Base-by-base conservation (phyloP, 2,888 invertebrate species). In the Mimachlamys varia region DNA sequence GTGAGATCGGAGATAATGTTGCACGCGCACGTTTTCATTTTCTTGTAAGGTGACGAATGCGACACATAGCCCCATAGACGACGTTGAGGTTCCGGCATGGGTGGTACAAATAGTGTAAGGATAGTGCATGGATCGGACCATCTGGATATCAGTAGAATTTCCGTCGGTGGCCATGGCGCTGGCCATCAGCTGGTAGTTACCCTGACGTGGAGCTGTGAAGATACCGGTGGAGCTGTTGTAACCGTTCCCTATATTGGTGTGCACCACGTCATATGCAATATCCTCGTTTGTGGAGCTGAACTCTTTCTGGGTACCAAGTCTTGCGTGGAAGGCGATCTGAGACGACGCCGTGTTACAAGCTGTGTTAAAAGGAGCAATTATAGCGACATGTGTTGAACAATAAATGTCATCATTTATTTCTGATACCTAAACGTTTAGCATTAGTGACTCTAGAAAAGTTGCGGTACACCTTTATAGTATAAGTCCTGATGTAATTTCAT, bases 181-280 rank as follows among this genome's bases (percentile, higher is more conserved):
- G 3, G 58, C 88, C 37, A 89, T 89, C 15, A 92, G 90, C 37
- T 89, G 88, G 62, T 92, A 92, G 38, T 89, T 88, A 19, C 92
- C 92, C 19, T 89, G 58, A 19, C 88, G n/a, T 13, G 92, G 92
- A 13, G 89, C 89, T 0, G 88, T 88, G 88, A 92, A 92, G 27
- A 90, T 50, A 3, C 92, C 92, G 1, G 76, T 89, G 0, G 87
- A 50, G 10, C 38, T 62, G 89, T 91, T 90, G 90, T 92, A 92
- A 19, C 90, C 88, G 12, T 44, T 49, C 10, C 92, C 38, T 87
- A 88, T 33, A 89, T 90, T 50, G 89, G 93, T 88, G 53, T 76
- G 44, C 5, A 91, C 89, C 19, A 87, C 33, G 44, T 91, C 89
- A 15, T 89, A 91, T 58, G 87, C 27, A 12, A 91, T 89, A 15